Conservation (phyloP, 2,888 invertebrate genomes). For the Aspidapion aeneum region DNA sequence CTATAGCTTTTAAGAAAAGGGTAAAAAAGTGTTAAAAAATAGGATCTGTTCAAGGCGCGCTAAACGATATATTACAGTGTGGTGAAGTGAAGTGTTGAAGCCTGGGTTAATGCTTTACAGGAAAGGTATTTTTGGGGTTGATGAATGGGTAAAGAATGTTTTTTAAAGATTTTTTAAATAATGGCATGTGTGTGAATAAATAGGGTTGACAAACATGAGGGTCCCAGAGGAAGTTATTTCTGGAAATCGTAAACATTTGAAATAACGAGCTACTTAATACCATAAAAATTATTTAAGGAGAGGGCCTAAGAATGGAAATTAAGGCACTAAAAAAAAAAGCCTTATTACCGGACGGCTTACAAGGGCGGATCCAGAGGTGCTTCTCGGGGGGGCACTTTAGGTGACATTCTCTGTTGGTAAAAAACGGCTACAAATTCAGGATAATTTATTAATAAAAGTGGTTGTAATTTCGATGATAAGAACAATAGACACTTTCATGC, state of each 20-base stretch:
- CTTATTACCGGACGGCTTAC: too few species aligned
- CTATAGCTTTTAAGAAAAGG: slow-evolving; percentile 35
- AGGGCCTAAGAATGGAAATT: too few species aligned
- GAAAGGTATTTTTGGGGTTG: background rate
- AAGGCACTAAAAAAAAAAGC: too few species aligned
- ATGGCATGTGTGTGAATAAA: background rate
- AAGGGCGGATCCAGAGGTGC: too few species aligned
- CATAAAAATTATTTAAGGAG: too few species aligned
- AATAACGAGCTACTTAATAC: background rate
- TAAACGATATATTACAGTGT: background rate
- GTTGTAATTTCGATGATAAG: too few species aligned
- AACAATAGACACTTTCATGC: too few species aligned
- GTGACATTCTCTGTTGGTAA: too few species aligned
- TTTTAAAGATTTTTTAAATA: background rate
- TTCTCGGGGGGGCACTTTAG: too few species aligned
- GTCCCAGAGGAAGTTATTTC: background rate
- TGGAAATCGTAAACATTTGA: background rate
- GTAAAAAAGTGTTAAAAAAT: slow-evolving; percentile 37
- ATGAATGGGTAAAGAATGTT: background rate
- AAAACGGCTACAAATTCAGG: too few species aligned
- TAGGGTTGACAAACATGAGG: background rate
- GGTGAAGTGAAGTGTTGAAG: background rate
- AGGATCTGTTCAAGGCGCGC: background rate
- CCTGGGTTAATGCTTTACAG: background rate
- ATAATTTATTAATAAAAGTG: too few species aligned